phyloP scores from a whole-genome alignment of 2,113 vertebrate species.

The Phylloscopus whistleri region DNA sequence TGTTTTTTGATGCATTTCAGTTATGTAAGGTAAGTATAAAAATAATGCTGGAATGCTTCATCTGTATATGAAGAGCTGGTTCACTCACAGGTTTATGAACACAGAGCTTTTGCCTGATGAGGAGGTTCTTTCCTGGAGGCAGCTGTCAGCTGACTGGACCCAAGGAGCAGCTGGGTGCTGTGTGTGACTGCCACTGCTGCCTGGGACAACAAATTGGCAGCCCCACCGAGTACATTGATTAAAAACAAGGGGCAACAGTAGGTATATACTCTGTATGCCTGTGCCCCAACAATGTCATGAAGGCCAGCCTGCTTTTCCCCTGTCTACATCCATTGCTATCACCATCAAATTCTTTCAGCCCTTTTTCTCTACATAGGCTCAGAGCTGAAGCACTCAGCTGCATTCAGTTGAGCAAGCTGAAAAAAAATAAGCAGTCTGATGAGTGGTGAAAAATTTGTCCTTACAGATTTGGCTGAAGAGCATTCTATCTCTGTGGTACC shows the following conservation, averaged over 20 bases:
- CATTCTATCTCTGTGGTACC: not conserved
- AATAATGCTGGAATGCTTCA: not conserved
- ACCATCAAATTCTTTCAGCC: not conserved
- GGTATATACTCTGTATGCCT: not conserved
- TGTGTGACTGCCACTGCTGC: not conserved
- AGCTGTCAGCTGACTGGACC: not conserved
- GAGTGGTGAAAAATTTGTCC: not conserved
- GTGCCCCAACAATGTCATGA: not conserved
- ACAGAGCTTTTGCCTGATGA: not conserved
- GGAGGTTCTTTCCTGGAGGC: not conserved
- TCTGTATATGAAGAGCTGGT: not conserved
- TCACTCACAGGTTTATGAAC: not conserved
- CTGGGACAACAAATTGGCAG: not conserved
- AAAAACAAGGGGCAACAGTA: not conserved
- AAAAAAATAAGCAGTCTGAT: not conserved
- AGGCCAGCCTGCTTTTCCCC: not conserved
- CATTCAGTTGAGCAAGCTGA: not conserved
- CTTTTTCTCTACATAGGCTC: not conserved
- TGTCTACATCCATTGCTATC: not conserved
- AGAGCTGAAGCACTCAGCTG: not conserved
- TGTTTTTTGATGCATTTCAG: not conserved
- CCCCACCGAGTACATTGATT: rapidly evolving
- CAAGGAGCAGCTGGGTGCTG: not conserved
- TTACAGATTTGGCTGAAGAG: not conserved
- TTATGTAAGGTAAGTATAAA: not conserved